Conservation (phyloP, 2,888 invertebrate genomes). For the Synanthedon vespiformis region DNA sequence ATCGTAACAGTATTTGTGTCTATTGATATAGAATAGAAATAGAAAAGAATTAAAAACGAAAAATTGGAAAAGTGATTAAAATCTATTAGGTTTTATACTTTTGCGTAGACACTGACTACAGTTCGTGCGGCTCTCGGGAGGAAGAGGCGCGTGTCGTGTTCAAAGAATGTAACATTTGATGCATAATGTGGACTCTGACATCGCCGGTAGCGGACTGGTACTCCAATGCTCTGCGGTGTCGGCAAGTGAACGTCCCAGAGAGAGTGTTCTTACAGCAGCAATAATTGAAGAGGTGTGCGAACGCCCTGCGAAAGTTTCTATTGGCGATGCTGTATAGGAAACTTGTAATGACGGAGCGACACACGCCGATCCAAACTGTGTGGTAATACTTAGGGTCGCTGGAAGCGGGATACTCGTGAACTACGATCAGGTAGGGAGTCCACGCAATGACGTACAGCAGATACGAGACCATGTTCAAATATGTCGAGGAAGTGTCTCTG, state of each 20-base stretch:
- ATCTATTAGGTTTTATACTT: too few relatives aligned
- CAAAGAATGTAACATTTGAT: slow-evolving; percentile 16
- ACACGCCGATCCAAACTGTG: slow-evolving; percentile 76
- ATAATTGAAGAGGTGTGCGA: slow-evolving; percentile 80
- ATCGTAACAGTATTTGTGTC: too few relatives aligned
- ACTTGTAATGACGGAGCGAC: slow-evolving; percentile 77
- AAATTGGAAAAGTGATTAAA: too few relatives aligned
- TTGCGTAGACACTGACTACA: slow-evolving; percentile 8
- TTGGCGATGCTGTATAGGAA: slow-evolving; percentile 74
- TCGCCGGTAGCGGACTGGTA: slow-evolving; percentile 63
- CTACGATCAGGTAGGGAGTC: slow-evolving; percentile 75
- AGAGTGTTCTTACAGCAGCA: slow-evolving; percentile 79
- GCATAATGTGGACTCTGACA: slow-evolving; percentile 80
- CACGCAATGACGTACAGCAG: slow-evolving; percentile 73
- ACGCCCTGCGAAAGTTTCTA: slow-evolving; percentile 77
- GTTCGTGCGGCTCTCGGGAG: slow-evolving; percentile 20
- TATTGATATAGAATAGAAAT: too few relatives aligned
- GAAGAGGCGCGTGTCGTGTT: slow-evolving; percentile 55
- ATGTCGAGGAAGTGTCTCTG: slow-evolving; percentile 73
- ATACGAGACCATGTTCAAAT: slow-evolving; percentile 75
- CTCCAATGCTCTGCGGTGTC: slow-evolving; percentile 60
- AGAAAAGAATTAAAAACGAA: too few relatives aligned
- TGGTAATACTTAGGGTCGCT: slow-evolving; percentile 73
- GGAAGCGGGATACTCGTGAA: slow-evolving; percentile 60
- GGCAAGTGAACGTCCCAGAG: slow-evolving; percentile 74